These are phyloP conservation scores for Hedychridium roseum DNA, from an alignment of 2,888 invertebrate genomes.

Conservation along the genomic window DNA sequence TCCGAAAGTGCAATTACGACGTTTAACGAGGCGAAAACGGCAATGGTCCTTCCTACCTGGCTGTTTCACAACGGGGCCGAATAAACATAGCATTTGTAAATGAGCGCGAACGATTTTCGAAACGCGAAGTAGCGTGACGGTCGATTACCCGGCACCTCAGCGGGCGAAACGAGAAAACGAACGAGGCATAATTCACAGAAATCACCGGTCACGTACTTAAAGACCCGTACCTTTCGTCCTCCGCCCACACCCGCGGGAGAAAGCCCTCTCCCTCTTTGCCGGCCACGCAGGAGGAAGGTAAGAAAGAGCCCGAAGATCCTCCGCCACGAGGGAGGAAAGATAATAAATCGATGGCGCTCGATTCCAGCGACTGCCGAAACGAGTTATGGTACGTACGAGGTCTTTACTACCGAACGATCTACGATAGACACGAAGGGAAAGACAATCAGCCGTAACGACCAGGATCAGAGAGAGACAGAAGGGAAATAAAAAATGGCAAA, in stretches of 20 bases:
- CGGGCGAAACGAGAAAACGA: constrained; percentile 50
- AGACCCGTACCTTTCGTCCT: constrained; percentile 6
- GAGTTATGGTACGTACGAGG: constrained; percentile 19
- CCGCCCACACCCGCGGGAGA: neutral
- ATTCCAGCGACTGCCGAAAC: constrained; percentile 18
- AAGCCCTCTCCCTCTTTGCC: neutral
- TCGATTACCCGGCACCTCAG: constrained; percentile 42
- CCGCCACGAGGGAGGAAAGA: constrained; percentile 17
- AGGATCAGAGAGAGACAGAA: too few species aligned
- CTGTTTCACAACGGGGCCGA: too few species aligned
- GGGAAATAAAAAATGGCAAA: neutral
- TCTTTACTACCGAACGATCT: too few species aligned
- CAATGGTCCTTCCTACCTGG: too few species aligned
- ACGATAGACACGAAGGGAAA: too few species aligned
- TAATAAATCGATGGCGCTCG: constrained; percentile 23
- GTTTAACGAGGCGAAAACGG: too few species aligned
- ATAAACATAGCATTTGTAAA: too few species aligned
- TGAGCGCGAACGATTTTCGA: constrained; percentile 47
- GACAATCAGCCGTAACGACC: too few species aligned
- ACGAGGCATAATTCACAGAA: constrained; percentile 50
- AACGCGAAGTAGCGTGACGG: constrained; percentile 50
- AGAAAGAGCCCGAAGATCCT: constrained; percentile 8
- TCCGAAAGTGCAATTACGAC: too few species aligned
- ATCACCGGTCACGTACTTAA: constrained; percentile 49
- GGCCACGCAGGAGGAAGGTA: constrained; percentile 6